Evolutionary conservation across 2,113 vertebrate genomes (phyloP), one percentile per base, ranked within the genome.

Genomic region (Periophthalmus modestus): DNA sequence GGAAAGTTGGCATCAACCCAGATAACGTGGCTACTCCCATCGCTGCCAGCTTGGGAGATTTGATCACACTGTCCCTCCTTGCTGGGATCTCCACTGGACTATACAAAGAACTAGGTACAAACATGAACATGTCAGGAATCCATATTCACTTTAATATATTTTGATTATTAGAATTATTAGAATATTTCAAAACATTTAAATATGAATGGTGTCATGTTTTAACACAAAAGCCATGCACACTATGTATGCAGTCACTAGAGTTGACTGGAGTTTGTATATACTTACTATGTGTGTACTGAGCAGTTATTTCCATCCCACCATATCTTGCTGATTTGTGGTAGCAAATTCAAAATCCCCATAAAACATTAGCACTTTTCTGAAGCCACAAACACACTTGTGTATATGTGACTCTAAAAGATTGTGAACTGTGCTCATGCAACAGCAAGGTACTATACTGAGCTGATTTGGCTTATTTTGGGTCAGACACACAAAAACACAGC

Each of bases 11-110:
- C 68, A 99, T 99, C 89, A 99, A 99, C 66, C 98, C 98, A 4
- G 97, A 98, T 85, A 99, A 99, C 0, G 97, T 99, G 62, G 97
- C 98, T 82, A 99, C 98, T 0, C 98, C 98, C 10, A 99, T 99
- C 4, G 98, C 98, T 46, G 98, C 98, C 73, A 98, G 97, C 84
- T 92, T 99, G 65, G 98, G 98, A 12, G 98, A 99, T 87, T 95
- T 99, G 79, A 96, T 99, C 91, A 99, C 98, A 3, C 92, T 99
- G 91, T 95, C 98, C 0, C 92, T 99, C 85, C 95, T 99, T 36
- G 96, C 98, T 2, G 97, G 98, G 87, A 96, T 99, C 91, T 98
- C 97, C 76, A 97, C 96, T 50, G 97, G 95, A 71, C 94, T 99
- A 36, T 98, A 98, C 90, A 95, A 94, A 82, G 95, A 99, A 82